These are phyloP conservation scores for Aphidius ervi DNA, from an alignment of 1,140 invertebrate genomes.

Conservation along the genomic window DNA sequence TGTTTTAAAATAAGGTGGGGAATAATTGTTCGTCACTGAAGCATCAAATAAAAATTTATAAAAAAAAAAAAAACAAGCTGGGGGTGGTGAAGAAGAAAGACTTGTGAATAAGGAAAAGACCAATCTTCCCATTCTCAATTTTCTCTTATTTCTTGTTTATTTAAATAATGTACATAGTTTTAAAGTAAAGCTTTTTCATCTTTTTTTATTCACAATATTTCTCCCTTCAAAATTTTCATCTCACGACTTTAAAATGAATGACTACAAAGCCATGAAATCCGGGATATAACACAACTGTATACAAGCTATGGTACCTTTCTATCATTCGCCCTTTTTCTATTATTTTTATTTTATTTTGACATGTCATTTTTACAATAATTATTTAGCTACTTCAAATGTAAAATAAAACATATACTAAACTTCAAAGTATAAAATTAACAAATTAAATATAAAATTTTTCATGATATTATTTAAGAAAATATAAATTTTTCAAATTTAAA, in stretches of 20 bases:
- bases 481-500: no score
- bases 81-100: slow-evolving; percentile 21
- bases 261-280: slow-evolving; percentile 49
- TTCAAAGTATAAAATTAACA: no score
- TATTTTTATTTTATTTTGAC: no score
- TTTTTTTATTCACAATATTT: no score
- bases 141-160: slow-evolving; percentile 43
- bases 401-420: no score
- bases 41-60: slow-evolving; percentile 9
- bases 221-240: not conserved
- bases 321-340: no score
- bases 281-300: slow-evolving; percentile 44
- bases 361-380: no score
- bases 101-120: slow-evolving; percentile 22
- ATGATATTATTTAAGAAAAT: no score
- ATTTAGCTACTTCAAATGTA: no score
- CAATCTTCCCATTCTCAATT: slow-evolving; percentile 36
- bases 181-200: slow-evolving; percentile 10
- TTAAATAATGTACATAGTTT: slow-evolving; percentile 48
- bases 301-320: no score
- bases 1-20: slow-evolving; percentile 26
- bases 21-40: slow-evolving; percentile 52
- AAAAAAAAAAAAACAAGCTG: slow-evolving; percentile 5
- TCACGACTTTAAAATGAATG: slow-evolving; percentile 43
- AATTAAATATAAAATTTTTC: no score